Evolutionary conservation across 2,113 vertebrate genomes (phyloP), one percentile per base, ranked within the genome.

Genomic region (Symphodus melops): DNA sequence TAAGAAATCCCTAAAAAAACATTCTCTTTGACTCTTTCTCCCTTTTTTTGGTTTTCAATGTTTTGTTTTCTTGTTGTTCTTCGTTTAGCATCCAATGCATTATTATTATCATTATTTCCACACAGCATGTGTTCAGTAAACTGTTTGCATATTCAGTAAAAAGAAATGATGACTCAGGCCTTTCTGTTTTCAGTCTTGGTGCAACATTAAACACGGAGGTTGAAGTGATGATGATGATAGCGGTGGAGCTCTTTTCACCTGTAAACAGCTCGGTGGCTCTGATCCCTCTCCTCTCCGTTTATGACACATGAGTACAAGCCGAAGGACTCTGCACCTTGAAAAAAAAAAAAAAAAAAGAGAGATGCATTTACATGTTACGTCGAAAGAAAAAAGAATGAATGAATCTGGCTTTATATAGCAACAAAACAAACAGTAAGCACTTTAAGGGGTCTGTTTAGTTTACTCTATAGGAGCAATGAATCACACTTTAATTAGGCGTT

Each of bases 211-310:
- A 20, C 1, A n/a, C 28, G 36, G 13, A 16, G 1, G 23, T 9
- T 13, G 25, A 10, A 36, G 9, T 13, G n/a, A 12, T 7, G 9
- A 17, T 36, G 17, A 48, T 11, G 46, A n/a, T 49, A 36, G 1
- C n/a, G 7, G 48, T 48, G 36, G 1, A 3, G 25, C 21, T 94
- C 81, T 95, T 96, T 95, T 95, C 86, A 99, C 98, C 98, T 98
- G 94, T 98, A 99, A 10, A 98, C 96, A 0, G 98, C 97, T 17
- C 96, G 92, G 90, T 99, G 98, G 19, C 95, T 99, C 93, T 99
- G 98, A 81, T 98, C 97, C 85, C 93, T 94, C 75, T 99, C 97
- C 77, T 98, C 96, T 39, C 98, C 98, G 0, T 99, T 97, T 89
- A 99, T 96, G 83, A 96, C 23, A 16, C 98, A 99, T 48, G 98